Conservation (phyloP, 1,140 invertebrate genomes). For the Pachyrhynchus sulphureomaculatus region DNA sequence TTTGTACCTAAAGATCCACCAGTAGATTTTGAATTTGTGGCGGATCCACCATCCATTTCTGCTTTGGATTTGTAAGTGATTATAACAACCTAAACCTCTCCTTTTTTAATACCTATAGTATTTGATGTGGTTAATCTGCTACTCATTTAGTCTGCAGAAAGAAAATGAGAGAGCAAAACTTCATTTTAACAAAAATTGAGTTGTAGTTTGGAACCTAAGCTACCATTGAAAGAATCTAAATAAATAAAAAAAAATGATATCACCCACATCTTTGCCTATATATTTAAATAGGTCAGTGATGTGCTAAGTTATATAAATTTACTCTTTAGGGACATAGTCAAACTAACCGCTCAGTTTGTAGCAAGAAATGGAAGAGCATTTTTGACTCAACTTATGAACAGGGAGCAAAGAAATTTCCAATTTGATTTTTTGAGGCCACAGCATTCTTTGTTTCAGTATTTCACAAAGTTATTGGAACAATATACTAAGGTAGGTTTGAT, state of each 20-base stretch:
- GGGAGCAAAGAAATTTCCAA: constrained; percentile 97
- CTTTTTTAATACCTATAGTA: too few relatives aligned
- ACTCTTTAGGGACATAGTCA: constrained; percentile 87
- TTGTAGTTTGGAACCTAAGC: too few relatives aligned
- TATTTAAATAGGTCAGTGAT: too few relatives aligned
- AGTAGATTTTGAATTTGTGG: constrained; percentile 94
- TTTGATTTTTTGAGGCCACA: constrained; percentile 99
- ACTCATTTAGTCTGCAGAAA: too few relatives aligned
- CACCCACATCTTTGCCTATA: too few relatives aligned
- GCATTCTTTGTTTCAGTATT: constrained; percentile 98
- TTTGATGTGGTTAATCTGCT: too few relatives aligned
- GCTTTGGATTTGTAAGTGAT: constrained; percentile 92
- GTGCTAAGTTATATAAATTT: constrained; percentile 17
- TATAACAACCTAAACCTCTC: too few relatives aligned
- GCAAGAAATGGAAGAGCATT: constrained; percentile 98
- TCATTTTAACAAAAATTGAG: too few relatives aligned
- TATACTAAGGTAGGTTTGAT: constrained; percentile 81
- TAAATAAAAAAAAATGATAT: too few relatives aligned
- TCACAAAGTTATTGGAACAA: constrained; percentile 96
- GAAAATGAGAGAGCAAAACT: too few relatives aligned
- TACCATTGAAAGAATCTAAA: too few relatives aligned
- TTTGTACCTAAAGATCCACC: constrained; percentile 95
- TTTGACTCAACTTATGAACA: constrained; percentile 96
- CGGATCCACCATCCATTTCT: constrained; percentile 98
- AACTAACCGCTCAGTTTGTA: constrained; percentile 98